Evolutionary conservation across 2,797 vertebrate genomes (phyloP).

Genomic region (Alca torda): DNA sequence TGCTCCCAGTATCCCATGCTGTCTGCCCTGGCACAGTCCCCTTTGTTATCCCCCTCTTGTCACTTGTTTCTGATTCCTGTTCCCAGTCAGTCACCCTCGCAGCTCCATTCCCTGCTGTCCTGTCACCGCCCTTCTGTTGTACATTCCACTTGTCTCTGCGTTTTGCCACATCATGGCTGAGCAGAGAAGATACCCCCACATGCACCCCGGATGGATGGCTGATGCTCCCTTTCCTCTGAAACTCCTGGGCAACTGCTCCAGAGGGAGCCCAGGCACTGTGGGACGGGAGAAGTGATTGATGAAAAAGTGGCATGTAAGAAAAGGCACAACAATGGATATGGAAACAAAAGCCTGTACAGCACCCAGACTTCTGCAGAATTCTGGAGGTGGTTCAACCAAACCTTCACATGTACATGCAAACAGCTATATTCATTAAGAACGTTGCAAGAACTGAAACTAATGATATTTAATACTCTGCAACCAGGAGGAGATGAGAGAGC

Average conservation of each 20-base stretch:
- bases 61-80: neutral
- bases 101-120: neutral
- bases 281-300: neutral
- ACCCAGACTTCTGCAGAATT: neutral
- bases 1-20: neutral
- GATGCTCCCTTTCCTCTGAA: neutral
- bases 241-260: neutral
- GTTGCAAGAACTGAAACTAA: neutral
- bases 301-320: neutral
- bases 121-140: neutral
- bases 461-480: neutral
- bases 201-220: accelerated
- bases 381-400: neutral
- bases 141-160: neutral
- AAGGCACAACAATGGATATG: neutral
- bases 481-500: neutral
- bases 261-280: neutral
- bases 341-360: neutral
- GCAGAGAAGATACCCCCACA: neutral
- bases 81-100: neutral
- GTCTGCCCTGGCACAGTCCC: neutral
- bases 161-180: neutral
- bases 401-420: neutral
- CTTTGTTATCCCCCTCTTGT: neutral
- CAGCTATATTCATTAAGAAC: neutral